A percentile compares a stretch with the other conserved stretches of the same genome.
Evolutionary conservation across 2,888 invertebrate genomes (phyloP).

Genomic region (Leuctra nigra): DNA sequence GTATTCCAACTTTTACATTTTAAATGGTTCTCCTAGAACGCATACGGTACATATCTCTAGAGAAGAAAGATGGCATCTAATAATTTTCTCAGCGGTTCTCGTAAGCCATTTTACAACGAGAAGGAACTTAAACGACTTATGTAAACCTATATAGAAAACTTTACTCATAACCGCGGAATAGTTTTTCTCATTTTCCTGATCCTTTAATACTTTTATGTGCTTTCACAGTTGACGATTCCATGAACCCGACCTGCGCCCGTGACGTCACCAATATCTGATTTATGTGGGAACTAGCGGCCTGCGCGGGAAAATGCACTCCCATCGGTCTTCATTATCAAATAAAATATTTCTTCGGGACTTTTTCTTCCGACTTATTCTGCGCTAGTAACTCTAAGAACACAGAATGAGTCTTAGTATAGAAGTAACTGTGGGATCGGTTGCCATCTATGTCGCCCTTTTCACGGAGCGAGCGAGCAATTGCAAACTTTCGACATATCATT

Average conservation of each 20-base stretch:
- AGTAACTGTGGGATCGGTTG: slow-evolving; percentile 25
- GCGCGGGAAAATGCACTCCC: background rate
- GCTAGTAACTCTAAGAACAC: slow-evolving; percentile 15
- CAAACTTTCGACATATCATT: slow-evolving; percentile 26
- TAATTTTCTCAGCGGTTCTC: background rate
- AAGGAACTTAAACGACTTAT: slow-evolving; percentile 8
- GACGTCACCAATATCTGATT: background rate
- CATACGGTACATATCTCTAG: background rate
- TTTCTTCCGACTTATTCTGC: slow-evolving; percentile 21
- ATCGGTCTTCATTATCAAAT: background rate
- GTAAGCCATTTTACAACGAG: slow-evolving; percentile 3
- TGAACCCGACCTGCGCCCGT: background rate
- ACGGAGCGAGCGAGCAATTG: slow-evolving; percentile 13
- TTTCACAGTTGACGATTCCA: background rate
- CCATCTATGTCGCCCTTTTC: slow-evolving; percentile 17
- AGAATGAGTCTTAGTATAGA: slow-evolving; percentile 23
- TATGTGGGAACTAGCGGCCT: background rate
- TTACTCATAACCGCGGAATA: background rate
- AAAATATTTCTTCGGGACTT: background rate
- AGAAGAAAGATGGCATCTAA: background rate
- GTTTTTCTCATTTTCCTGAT: background rate
- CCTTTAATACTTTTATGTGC: slow-evolving; percentile 1
- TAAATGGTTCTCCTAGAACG: background rate
- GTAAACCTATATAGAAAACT: background rate
- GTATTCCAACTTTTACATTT: background rate